Conservation (phyloP, 2,797 vertebrate species). For the Lateolabrax maculatus region DNA sequence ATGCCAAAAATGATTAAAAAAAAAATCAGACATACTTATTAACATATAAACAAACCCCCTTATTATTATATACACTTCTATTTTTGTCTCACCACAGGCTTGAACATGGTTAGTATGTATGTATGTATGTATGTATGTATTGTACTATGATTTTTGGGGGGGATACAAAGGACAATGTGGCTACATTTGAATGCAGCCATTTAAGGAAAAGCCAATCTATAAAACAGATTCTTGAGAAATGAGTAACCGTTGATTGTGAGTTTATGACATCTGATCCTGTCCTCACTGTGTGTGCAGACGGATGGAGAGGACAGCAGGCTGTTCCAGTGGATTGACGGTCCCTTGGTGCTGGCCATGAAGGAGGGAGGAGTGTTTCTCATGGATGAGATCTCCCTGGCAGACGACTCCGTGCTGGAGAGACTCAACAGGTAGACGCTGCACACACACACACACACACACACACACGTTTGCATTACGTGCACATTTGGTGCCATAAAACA, state of each 20-base stretch:
- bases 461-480: background rate
- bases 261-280: background rate
- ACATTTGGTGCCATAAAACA: background rate
- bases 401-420: constrained; percentile 97
- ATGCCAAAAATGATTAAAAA: too few relatives aligned
- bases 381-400: constrained; percentile 97
- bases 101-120: too few relatives aligned
- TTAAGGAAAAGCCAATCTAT: background rate
- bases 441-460: background rate
- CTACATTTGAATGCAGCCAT: background rate
- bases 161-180: background rate
- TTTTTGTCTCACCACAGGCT: background rate
- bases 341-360: constrained; percentile 94
- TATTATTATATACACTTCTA: too few relatives aligned
- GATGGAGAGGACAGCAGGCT: constrained; percentile 87
- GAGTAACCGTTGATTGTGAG: background rate
- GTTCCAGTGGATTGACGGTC: constrained; percentile 97
- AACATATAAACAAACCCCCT: background rate
- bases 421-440: constrained; percentile 92
- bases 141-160: too few relatives aligned
- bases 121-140: too few relatives aligned
- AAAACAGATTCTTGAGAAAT: background rate
- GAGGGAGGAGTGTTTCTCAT: constrained; percentile 94
- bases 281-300: constrained; percentile 71
- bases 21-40: background rate